A percentile compares a stretch with the other conserved stretches of the same genome.
Evolutionary conservation across 2,797 vertebrate genomes (phyloP).

Genomic region (Lophotriccus pileatus): DNA sequence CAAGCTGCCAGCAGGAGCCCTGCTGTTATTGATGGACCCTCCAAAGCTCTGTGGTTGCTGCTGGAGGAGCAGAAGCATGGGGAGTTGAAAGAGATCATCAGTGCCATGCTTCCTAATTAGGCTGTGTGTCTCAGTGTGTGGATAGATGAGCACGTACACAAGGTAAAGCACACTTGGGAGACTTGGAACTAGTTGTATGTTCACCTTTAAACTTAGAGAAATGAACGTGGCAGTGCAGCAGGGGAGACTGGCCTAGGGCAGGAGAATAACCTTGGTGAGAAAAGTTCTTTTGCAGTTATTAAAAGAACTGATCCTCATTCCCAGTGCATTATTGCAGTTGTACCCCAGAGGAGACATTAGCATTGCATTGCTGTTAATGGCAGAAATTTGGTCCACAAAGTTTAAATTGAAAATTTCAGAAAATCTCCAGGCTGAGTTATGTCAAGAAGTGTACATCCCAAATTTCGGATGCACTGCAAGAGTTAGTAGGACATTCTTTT

Average conservation of each 20-base stretch:
- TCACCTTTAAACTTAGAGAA: neutral
- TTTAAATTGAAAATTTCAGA: neutral
- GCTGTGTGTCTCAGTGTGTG: neutral
- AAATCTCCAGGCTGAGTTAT: neutral
- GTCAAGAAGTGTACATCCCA: neutral
- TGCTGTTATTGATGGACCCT: neutral
- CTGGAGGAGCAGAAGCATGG: neutral
- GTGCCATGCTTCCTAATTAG: neutral
- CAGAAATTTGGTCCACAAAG: neutral
- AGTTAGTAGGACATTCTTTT: neutral
- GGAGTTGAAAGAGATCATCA: neutral
- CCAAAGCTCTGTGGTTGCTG: neutral
- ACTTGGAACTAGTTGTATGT: neutral
- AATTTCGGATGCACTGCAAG: neutral
- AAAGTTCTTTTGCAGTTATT: neutral
- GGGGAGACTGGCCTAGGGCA: neutral
- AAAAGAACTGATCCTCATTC: neutral
- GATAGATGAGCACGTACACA: rapidly evolving
- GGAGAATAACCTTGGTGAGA: neutral
- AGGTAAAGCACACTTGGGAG: neutral
- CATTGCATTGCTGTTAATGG: neutral
- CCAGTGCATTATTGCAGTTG: neutral
- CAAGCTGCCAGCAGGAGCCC: neutral
- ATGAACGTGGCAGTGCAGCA: neutral
- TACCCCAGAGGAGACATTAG: rapidly evolving